Conservation (phyloP, 2,113 vertebrate genomes). For the Enhydra lutris region DNA sequence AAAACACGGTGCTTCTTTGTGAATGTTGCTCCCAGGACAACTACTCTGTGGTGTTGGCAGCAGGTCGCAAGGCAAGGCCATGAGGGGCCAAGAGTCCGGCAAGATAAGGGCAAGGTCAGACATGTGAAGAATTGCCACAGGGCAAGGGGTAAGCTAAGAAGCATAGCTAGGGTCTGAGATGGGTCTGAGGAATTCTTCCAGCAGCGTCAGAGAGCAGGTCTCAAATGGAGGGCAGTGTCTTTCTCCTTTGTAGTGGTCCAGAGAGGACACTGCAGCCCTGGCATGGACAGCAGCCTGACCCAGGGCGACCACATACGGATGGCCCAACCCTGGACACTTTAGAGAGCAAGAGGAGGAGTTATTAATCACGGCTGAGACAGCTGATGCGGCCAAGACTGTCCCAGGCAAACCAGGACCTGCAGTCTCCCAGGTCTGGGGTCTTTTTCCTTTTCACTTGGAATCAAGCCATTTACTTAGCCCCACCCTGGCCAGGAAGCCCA, state of each 20-base stretch:
- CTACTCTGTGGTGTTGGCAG: neutral
- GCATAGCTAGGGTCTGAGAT: neutral
- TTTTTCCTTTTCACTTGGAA: neutral
- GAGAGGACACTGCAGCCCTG: neutral
- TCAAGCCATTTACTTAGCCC: neutral
- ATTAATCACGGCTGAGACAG: neutral
- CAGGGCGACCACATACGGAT: neutral
- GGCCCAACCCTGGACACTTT: neutral
- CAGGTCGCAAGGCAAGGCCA: neutral
- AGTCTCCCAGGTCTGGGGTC: neutral
- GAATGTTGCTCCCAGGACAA: neutral
- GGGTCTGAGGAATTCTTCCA: neutral
- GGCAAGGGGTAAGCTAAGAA: neutral
- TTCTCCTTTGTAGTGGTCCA: neutral
- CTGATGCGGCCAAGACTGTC: neutral
- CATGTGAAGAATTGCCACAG: neutral
- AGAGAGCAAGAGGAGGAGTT: neutral
- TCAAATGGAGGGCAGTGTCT: neutral
- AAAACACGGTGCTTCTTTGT: neutral
- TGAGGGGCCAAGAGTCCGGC: neutral
- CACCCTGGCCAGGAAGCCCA: neutral
- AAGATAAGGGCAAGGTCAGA: slow-evolving; percentile 28
- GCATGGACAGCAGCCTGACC: neutral
- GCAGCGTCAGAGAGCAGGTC: neutral
- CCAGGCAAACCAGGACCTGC: neutral